These are phyloP conservation scores for Platorchestia sp. DNA, from an alignment of 1,140 invertebrate genomes.

Conservation along the genomic window DNA sequence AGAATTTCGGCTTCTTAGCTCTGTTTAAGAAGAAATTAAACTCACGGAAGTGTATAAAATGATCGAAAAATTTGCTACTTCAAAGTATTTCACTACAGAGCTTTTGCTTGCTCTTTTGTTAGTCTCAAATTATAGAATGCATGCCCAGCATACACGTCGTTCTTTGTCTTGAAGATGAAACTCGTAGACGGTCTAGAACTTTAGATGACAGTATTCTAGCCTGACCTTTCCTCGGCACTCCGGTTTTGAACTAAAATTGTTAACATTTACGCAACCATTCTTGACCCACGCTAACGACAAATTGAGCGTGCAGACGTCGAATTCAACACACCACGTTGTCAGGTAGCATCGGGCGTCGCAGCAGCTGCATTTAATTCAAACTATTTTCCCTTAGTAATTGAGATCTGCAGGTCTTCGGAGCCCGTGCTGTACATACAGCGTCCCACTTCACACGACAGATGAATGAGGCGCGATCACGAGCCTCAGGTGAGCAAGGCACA, in stretches of 20 bases:
- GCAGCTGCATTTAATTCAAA: background rate
- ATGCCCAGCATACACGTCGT: background rate
- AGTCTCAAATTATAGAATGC: background rate
- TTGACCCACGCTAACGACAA: background rate
- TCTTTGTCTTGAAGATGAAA: background rate
- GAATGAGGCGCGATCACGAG: constrained; percentile 7
- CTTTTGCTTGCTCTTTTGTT: background rate
- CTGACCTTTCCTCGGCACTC: background rate
- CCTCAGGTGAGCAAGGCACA: background rate
- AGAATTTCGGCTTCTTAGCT: background rate
- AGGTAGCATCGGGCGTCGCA: background rate
- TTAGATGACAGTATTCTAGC: background rate
- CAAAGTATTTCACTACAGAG: background rate
- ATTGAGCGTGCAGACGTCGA: too few species aligned
- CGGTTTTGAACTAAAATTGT: background rate
- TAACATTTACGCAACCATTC: background rate
- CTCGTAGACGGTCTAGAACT: background rate
- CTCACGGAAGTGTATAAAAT: background rate
- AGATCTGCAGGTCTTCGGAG: background rate
- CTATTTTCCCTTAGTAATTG: background rate
- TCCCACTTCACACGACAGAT: background rate
- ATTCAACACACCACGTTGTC: background rate
- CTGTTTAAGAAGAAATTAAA: background rate
- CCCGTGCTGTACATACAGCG: background rate
- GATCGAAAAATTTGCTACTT: background rate